Conservation (phyloP, 2,797 vertebrate genomes). For the Clarias pachynema region DNA sequence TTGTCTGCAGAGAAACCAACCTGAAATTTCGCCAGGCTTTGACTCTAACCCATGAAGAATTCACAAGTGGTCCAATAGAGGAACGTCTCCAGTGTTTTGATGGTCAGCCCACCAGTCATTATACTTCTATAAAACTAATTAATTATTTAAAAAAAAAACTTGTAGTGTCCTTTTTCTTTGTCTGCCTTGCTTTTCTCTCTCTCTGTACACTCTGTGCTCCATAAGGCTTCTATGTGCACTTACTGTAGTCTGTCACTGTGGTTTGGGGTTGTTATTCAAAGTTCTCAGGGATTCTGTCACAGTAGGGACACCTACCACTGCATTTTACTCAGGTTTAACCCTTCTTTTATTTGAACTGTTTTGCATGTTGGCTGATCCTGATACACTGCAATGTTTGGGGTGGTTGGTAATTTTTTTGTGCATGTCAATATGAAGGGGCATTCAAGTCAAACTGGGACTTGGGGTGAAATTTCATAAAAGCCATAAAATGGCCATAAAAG, state of each 20-base stretch:
- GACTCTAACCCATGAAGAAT: constrained; percentile 74
- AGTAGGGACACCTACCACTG: not conserved
- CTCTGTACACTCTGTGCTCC: not conserved
- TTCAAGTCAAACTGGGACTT: too few relatives aligned
- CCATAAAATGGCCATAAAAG: too few relatives aligned
- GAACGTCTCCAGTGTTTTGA: constrained; percentile 80
- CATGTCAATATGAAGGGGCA: not conserved
- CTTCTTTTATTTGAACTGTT: not conserved
- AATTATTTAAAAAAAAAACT: not conserved
- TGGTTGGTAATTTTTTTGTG: not conserved
- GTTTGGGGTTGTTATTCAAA: not conserved
- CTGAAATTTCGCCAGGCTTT: constrained; percentile 90
- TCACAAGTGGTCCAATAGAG: constrained; percentile 69
- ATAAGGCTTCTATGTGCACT: not conserved
- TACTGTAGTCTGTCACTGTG: not conserved
- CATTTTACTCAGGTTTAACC: not conserved
- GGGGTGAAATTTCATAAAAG: too few relatives aligned
- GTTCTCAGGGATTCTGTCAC: not conserved
- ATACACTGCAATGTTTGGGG: not conserved
- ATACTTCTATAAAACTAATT: too few relatives aligned
- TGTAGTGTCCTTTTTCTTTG: not conserved
- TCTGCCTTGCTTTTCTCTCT: not conserved
- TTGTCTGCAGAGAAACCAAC: constrained; percentile 83
- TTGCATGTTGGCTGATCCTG: not conserved
- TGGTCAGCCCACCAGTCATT: constrained; percentile 70